Percentiles rank a stretch among this genome's conserved stretches.
Evolutionary conservation across 2,113 vertebrate species (phyloP).

Genomic region (Tympanuchus pallidicinctus): DNA sequence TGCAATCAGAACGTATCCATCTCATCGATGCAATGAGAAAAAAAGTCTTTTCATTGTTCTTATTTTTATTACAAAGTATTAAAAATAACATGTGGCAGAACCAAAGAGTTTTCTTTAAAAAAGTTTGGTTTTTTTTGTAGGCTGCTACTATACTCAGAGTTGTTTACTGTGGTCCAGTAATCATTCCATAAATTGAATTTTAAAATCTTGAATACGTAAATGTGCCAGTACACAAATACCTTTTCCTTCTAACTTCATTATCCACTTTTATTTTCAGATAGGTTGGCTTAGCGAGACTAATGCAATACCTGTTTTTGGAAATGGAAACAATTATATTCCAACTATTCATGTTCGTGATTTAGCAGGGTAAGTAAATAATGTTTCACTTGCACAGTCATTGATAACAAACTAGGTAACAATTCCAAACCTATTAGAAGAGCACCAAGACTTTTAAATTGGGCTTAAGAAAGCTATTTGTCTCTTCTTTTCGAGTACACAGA

Average conservation of each 20-base stretch:
- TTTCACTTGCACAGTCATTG: not conserved
- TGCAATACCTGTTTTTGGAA: slow-evolving; percentile 85
- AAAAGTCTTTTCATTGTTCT: not conserved
- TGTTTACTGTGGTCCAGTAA: not conserved
- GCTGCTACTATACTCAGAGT: not conserved
- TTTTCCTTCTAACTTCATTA: not conserved
- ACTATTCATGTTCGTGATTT: slow-evolving; percentile 90
- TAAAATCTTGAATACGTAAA: not conserved
- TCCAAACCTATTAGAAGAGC: not conserved
- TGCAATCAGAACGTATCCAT: not conserved
- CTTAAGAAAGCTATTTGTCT: not conserved
- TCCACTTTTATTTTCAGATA: slow-evolving; percentile 64
- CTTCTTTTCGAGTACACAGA: not conserved
- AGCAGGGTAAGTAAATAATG: slow-evolving; percentile 79
- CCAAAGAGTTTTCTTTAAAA: not conserved
- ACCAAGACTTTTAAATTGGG: not conserved
- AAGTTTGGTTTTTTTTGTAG: not conserved
- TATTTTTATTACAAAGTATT: not conserved
- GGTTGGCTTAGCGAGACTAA: slow-evolving; percentile 85
- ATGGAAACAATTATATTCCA: slow-evolving; percentile 87
- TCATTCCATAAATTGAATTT: not conserved
- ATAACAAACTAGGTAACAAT: not conserved
- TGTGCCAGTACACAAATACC: not conserved
- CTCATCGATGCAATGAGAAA: not conserved
- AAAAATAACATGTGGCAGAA: not conserved